Base-by-base conservation (phyloP, 2,888 invertebrate genomes). In the Willowsia nigromaculata region DNA sequence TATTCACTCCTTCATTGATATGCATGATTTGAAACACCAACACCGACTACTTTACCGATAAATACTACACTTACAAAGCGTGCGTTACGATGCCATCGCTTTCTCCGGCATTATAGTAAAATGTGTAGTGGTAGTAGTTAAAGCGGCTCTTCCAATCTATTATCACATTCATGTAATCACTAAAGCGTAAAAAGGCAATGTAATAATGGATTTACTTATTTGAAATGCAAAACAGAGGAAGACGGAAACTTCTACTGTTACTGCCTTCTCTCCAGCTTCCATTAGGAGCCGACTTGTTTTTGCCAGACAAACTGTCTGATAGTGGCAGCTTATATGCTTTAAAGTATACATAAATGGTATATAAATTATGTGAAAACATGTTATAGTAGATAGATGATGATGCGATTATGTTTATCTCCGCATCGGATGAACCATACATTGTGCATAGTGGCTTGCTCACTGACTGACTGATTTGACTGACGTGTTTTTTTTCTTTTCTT, bases 401-500 rank as follows among this genome's bases (percentile, higher is more conserved):
- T 86, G 81, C 86, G 86, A 86, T 86, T 86, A 86, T 71, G 86
- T 68, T 81, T 78, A 78, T 85, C 86, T 86, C 25, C 22, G 59
- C 74, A 74, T 74, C 74, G 74, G 74, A 85, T 85, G 85, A 85
- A 74, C 74, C 27, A 62, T 62, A 59, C 15, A 50, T 7, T 40
- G 40, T 62, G 25, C 62, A 15, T 25, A 81, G 62, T 40, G 13
- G 59, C 9, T 53, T 40, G 81, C 62, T 62, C 27, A 59, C 37
- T 86, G 62, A 81, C 86, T 68, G 80, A 68, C 86, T 80, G 71
- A 68, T 86, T 86, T 86, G 86, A 86, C 86, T 86, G 86, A 86
- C 86, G 59, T 68, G 43, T 53, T 86, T 71, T 71, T 82, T 53
- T 68, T 82, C 18, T 37, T 74, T 50, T 15, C 13, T 47, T 68